Conservation (phyloP, 2,113 vertebrate species). For the Brachionichthys hirsutus region DNA sequence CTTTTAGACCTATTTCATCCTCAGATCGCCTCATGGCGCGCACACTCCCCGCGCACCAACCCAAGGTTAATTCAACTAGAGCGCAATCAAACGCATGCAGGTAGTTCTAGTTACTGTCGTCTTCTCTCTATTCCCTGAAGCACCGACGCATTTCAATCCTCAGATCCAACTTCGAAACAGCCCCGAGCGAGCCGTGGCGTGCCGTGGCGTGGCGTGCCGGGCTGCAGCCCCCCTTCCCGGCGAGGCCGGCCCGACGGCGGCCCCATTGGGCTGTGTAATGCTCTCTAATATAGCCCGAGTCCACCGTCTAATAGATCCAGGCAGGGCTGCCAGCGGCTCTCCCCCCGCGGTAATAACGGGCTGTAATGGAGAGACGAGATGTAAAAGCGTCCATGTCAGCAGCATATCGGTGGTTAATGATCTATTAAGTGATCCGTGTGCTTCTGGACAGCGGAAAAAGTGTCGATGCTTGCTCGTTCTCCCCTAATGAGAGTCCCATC, state of each 20-base stretch:
- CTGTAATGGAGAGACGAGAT: constrained; percentile 79
- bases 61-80: not conserved
- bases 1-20: not conserved
- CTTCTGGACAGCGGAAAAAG: constrained; percentile 86
- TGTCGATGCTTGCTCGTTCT: constrained; percentile 85
- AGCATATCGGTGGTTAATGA: constrained; percentile 88
- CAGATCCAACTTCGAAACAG: constrained; percentile 51
- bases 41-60: not conserved
- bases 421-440: constrained; percentile 84
- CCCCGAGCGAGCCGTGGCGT: constrained; percentile 40
- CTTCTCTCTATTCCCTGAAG: constrained; percentile 25
- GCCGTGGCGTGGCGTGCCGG: constrained; percentile 15
- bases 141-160: constrained; percentile 25
- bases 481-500: constrained; percentile 83
- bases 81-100: constrained; percentile 10
- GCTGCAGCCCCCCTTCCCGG: constrained; percentile 39
- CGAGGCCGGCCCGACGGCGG: constrained; percentile 66
- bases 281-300: constrained; percentile 68
- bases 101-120: constrained; percentile 1
- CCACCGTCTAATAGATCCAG: constrained; percentile 65
- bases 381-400: constrained; percentile 81
- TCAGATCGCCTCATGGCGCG: not conserved
- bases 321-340: constrained; percentile 68
- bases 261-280: constrained; percentile 68
- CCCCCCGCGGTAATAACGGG: constrained; percentile 73